phyloP scores from a whole-genome alignment of 2,113 vertebrate genomes.

The Phalacrocorax brasilianus region DNA sequence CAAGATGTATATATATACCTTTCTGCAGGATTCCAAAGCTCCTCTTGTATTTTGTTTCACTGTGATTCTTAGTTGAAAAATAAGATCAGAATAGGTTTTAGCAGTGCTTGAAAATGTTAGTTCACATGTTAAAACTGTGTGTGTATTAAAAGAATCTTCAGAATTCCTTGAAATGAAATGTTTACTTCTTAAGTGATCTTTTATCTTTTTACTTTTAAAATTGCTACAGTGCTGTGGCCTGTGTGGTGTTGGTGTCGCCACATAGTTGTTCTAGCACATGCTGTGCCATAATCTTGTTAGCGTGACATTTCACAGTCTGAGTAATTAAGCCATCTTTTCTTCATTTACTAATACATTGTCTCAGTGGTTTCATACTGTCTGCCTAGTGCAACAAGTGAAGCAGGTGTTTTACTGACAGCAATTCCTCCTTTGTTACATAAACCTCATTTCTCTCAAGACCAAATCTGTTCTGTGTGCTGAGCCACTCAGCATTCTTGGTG shows the following conservation, averaged over 20 bases:
- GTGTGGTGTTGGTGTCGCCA: not conserved
- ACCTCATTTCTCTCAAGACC: not conserved
- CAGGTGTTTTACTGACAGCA: not conserved
- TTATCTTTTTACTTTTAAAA: not conserved
- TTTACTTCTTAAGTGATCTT: not conserved
- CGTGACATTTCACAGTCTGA: not conserved
- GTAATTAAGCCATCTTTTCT: not conserved
- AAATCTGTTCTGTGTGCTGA: fast-evolving
- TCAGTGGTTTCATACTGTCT: not conserved
- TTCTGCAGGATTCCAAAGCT: not conserved
- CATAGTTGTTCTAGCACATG: not conserved
- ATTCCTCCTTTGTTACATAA: not conserved
- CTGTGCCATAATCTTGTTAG: not conserved
- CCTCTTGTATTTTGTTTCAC: not conserved
- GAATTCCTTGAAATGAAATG: not conserved
- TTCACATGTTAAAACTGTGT: not conserved
- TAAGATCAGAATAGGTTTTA: not conserved
- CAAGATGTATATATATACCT: not conserved
- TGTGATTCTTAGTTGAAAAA: not conserved
- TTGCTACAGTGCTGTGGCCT: not conserved
- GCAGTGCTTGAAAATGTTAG: not conserved
- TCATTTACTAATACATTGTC: not conserved
- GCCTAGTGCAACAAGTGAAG: not conserved
- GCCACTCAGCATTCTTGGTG: not conserved
- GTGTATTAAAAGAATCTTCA: not conserved